These are phyloP conservation scores for Automeris io DNA, from an alignment of 2,888 invertebrate genomes.

Conservation along the genomic window DNA sequence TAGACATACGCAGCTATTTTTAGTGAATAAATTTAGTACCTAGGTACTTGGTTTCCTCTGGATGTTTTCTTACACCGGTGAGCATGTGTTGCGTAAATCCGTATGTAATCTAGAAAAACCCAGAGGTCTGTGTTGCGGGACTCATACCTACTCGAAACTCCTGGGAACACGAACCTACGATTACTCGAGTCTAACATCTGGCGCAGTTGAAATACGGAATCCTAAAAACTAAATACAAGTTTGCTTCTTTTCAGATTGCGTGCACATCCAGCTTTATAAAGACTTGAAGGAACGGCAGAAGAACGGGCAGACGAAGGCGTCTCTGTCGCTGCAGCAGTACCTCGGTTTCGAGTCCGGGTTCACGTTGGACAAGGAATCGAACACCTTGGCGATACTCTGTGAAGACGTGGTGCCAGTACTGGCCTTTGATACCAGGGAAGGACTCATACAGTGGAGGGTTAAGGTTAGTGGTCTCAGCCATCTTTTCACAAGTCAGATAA, in stretches of 20 bases:
- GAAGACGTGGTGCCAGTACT: constrained; percentile 90
- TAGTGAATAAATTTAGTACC: no score
- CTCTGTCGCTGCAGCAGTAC: constrained; percentile 90
- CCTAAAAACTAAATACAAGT: no score
- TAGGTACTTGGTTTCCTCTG: no score
- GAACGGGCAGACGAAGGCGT: constrained; percentile 92
- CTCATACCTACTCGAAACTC: no score
- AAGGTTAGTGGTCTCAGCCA: constrained; percentile 40
- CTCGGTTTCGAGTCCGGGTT: constrained; percentile 92
- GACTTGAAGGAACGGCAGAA: constrained; percentile 92
- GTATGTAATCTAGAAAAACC: no score
- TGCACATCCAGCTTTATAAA: constrained; percentile 91
- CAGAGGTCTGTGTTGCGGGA: no score
- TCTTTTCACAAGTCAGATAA: not conserved
- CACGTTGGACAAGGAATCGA: constrained; percentile 92
- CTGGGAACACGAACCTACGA: no score
- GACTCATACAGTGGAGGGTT: constrained; percentile 91
- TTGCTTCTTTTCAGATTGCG: constrained; percentile 82
- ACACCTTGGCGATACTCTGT: constrained; percentile 92
- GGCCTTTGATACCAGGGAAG: constrained; percentile 91
- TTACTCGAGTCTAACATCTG: no score
- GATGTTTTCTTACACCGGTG: no score
- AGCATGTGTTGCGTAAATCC: no score
- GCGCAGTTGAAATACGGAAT: no score
- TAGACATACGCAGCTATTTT: no score